Evolutionary conservation across 1,140 invertebrate species (phyloP).

Genomic region (Galendromus occidentalis): DNA sequence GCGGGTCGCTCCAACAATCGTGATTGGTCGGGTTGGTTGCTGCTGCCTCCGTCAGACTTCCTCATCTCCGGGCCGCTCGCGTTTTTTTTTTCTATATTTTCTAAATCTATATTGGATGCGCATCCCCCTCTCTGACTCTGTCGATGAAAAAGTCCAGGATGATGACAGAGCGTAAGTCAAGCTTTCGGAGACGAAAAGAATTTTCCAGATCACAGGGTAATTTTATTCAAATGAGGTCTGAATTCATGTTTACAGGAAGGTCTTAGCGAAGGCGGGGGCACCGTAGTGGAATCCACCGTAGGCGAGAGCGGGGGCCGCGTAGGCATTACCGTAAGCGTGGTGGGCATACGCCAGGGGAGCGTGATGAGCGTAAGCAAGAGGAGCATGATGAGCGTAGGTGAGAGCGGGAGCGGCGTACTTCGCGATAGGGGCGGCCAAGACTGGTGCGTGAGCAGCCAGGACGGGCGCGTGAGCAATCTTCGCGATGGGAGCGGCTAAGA

Average conservation of each 20-base stretch:
- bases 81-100: too few species aligned
- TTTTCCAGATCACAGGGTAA: too few species aligned
- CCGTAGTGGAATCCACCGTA: constrained; percentile 8
- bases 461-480: not conserved
- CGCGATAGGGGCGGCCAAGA: not conserved
- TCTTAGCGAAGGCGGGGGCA: not conserved
- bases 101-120: too few species aligned
- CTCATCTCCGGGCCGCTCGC: too few species aligned
- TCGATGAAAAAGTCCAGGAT: too few species aligned
- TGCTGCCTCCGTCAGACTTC: too few species aligned
- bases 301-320: not conserved
- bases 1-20: too few species aligned
- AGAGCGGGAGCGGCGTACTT: not conserved
- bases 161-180: too few species aligned
- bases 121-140: too few species aligned
- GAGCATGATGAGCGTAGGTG: not conserved
- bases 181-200: too few species aligned
- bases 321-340: not conserved
- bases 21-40: too few species aligned
- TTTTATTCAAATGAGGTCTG: too few species aligned
- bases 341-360: not conserved
- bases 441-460: not conserved
- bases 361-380: not conserved
- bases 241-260: not conserved
- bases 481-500: not conserved